Percentiles rank a stretch among this genome's conserved stretches.
phyloP scores from a whole-genome alignment of 2,888 invertebrate species.

The Invenusta paracnida region DNA sequence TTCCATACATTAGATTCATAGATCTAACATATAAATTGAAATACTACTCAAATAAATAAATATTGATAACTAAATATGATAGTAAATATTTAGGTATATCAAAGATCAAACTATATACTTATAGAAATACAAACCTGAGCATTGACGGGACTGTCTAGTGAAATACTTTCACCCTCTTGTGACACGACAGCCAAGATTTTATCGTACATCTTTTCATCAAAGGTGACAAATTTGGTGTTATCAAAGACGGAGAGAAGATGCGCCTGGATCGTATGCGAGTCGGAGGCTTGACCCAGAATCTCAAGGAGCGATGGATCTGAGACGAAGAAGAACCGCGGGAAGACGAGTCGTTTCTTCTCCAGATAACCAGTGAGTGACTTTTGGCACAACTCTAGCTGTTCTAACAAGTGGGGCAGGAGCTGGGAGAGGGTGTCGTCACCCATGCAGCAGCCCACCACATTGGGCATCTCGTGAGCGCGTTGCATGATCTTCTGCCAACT shows the following conservation, averaged over 20 bases:
- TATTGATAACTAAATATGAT: no score
- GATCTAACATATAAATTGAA: no score
- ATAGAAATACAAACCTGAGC: constrained; percentile 53
- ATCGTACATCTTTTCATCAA: constrained; percentile 91
- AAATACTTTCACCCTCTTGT: constrained; percentile 78
- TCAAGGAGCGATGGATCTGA: constrained; percentile 61
- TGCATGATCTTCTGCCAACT: constrained; percentile 94
- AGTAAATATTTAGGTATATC: background rate
- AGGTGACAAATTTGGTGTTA: constrained; percentile 80
- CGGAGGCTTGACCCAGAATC: constrained; percentile 61
- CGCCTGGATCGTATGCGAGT: constrained; percentile 65
- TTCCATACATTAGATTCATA: no score
- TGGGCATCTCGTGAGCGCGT: constrained; percentile 87
- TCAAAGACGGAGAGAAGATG: constrained; percentile 91
- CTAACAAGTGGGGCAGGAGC: constrained; percentile 84
- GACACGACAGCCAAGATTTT: constrained; percentile 88
- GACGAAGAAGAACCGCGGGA: constrained; percentile 61
- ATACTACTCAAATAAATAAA: no score
- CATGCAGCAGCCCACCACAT: constrained; percentile 89
- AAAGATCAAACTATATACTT: background rate
- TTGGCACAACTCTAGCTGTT: constrained; percentile 90
- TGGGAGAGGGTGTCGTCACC: constrained; percentile 88
- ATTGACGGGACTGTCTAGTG: constrained; percentile 76
- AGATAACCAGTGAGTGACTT: constrained; percentile 81
- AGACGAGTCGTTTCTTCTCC: constrained; percentile 60